Evolutionary conservation across 2,113 vertebrate species (phyloP), one percentile per base, ranked within the genome.

Genomic region (Semnornis frantzii): DNA sequence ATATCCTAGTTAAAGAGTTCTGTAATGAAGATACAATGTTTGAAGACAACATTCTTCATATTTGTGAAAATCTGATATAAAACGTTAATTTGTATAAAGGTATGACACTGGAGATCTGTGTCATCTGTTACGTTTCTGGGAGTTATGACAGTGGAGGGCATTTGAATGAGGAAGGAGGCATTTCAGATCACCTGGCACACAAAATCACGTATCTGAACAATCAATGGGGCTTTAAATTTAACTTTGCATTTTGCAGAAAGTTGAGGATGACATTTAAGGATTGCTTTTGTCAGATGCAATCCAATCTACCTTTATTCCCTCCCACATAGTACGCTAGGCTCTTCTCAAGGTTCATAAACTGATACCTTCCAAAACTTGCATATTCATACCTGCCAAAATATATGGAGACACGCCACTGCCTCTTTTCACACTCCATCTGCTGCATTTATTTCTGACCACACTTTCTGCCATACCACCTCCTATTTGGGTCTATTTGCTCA

Each of bases 391-490:
- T 91, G 79, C 76, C 69, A 92, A 78, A 92, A 78, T 9, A 82
- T 19, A 58, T 14, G 52, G 65, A 90, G 54, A 83, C 31, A 75
- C 48, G 78, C 20, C 2, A 0, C 46, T 74, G 75, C 46, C 65
- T 93, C 81, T 92, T 92, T 94, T 71, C 68, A 76, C 57, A 73
- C 55, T 92, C 92, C 84, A 79, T 95, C 90, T 93, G 72, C 62
- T 77, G 37, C 30, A 37, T 91, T 82, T 71, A 78, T 78, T 92
- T 93, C 73, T 91, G 71, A 87, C 79, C 72, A 68, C 33, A 14
- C 6, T 84, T 87, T 46, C 55, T 87, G 66, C 59, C 52, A 31
- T 60, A 37, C 48, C 37, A 69, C 75, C 57, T 77, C 57, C 63
- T 18, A 84, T 39, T 54, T 75, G 44, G 33, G 34, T 27, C 70